Percentiles rank a stretch among this genome's conserved stretches.
These are phyloP conservation scores for Halcyon leucocephala DNA, from an alignment of 2,797 vertebrate genomes.

Conservation along the genomic window DNA sequence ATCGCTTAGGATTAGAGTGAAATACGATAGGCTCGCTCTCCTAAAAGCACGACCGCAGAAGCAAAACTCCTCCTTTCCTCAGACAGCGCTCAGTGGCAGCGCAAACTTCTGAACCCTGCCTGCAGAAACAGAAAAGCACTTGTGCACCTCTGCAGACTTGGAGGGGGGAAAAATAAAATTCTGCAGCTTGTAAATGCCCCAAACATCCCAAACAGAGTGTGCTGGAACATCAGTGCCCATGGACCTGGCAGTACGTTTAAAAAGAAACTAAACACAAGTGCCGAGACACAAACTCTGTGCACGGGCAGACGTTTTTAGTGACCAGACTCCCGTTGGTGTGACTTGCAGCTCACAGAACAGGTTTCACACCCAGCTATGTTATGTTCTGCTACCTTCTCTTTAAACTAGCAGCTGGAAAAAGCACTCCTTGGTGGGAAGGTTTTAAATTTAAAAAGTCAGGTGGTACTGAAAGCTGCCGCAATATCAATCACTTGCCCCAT, in stretches of 20 bases:
- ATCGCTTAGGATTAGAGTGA: slow-evolving; percentile 84
- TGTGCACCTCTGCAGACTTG: neutral
- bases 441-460: neutral
- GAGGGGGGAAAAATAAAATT: neutral
- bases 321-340: neutral
- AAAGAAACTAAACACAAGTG: neutral
- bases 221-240: neutral
- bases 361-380: neutral
- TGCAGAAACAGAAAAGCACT: slow-evolving; percentile 28
- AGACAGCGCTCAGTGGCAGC: slow-evolving; percentile 38
- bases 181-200: neutral
- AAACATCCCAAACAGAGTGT: neutral
- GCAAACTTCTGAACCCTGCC: slow-evolving; percentile 74
- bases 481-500: neutral
- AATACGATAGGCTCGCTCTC: slow-evolving; percentile 84
- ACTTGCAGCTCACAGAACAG: neutral
- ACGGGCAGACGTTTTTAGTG: neutral
- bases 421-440: neutral
- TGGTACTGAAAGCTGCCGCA: neutral
- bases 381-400: neutral
- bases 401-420: neutral
- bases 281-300: neutral
- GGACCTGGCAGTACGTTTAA: neutral
- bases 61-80: slow-evolving; percentile 75
- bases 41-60: slow-evolving; percentile 76